phyloP scores from a whole-genome alignment of 1,140 invertebrate genomes.

The Drosophila pseudoananassae region DNA sequence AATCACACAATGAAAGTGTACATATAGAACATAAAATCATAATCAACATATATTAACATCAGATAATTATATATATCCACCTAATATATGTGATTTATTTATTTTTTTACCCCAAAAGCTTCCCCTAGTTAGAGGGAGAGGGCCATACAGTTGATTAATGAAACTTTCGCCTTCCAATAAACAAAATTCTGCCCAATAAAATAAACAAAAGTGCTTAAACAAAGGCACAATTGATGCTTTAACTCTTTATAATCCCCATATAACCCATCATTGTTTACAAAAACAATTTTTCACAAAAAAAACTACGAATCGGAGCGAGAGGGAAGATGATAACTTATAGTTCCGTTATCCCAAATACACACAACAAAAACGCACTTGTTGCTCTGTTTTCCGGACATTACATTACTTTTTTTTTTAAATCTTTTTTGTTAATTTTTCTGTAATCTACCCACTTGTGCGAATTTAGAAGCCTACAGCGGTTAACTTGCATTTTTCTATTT shows the following conservation, averaged over 20 bases:
- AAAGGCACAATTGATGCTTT: background rate
- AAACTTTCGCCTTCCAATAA: background rate
- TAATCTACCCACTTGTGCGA: conserved; percentile 1
- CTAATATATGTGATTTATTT: background rate
- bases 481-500: background rate
- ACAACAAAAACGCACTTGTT: conserved; percentile 8
- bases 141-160: background rate
- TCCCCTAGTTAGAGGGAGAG: background rate
- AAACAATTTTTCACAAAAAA: background rate
- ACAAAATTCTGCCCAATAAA: background rate
- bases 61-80: background rate
- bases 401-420: background rate
- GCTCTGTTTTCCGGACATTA: background rate
- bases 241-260: background rate
- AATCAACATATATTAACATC: background rate
- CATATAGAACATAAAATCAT: conserved; percentile 1
- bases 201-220: background rate
- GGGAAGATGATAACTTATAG: conserved; percentile 4
- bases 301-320: conserved; percentile 34
- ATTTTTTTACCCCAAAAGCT: background rate
- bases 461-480: background rate
- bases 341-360: background rate
- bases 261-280: background rate
- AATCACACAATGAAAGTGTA: background rate
- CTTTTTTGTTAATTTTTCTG: background rate